Conservation (phyloP, 1,140 invertebrate genomes). For the Dendroctonus valens region DNA sequence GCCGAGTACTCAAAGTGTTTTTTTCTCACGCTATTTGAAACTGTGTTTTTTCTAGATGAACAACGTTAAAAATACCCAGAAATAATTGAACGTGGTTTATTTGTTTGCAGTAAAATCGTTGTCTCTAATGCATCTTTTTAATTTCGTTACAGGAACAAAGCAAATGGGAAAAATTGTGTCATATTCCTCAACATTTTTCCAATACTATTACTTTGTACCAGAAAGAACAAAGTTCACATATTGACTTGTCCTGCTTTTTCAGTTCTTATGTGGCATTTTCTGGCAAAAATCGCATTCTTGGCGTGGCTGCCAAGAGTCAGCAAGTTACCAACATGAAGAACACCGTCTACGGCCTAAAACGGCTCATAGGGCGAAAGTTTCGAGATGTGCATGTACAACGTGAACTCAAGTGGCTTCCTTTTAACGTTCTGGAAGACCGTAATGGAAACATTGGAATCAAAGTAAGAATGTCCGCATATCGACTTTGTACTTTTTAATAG, state of each 20-base stretch:
- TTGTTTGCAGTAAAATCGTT: too few species aligned
- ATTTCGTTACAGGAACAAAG: too few species aligned
- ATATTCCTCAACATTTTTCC: too few species aligned
- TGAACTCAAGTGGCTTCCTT: slow-evolving; percentile 76
- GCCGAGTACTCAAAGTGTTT: too few species aligned
- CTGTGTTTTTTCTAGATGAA: too few species aligned
- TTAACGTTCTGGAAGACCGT: slow-evolving; percentile 64
- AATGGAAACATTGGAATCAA: slow-evolving; percentile 77
- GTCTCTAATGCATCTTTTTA: too few species aligned
- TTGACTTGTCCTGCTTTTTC: not conserved
- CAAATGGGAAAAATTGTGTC: too few species aligned
- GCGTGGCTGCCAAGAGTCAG: slow-evolving; percentile 95
- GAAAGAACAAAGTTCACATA: too few species aligned
- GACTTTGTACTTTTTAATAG: not conserved
- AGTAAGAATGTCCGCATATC: slow-evolving; percentile 50
- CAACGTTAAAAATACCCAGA: too few species aligned
- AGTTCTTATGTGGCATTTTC: slow-evolving; percentile 96
- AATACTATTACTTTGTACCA: too few species aligned
- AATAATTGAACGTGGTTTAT: too few species aligned
- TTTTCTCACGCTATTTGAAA: too few species aligned
- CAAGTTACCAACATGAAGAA: slow-evolving; percentile 97
- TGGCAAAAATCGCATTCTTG: slow-evolving; percentile 86
- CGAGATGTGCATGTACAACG: slow-evolving; percentile 83
- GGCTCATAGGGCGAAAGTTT: slow-evolving; percentile 83
- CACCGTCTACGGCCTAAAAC: slow-evolving; percentile 91